Evolutionary conservation across 1,140 invertebrate species (phyloP), one percentile per base, ranked within the genome.

Genomic region (Drosophila virilis): DNA sequence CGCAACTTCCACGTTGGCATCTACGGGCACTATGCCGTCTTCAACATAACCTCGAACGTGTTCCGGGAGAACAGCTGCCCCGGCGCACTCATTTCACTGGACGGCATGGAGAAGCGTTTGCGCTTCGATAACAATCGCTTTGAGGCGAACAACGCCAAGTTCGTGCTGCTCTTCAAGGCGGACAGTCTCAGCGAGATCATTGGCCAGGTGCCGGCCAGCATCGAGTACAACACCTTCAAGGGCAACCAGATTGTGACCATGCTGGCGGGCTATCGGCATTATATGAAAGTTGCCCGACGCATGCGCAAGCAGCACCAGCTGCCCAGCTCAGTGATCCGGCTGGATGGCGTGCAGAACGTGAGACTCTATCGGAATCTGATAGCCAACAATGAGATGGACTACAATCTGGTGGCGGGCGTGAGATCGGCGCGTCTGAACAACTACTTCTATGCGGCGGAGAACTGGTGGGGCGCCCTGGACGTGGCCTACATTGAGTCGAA

Each of bases 31-130:
- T 99, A 97, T 92, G 95, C 98, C 0, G 93, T 94, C 28, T 94
- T 97, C 0, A 97, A 97, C 72, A 95, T 99, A 45, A 96, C 96
- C 0, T 94, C 95, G 62, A 99, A 98, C 91, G 93, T 94, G 8
- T 99, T 99, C 88, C 94, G 95, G 1, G 95, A 97, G 38, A 99
- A 99, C 90, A 93, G 93, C 6, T 99, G 98, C 80, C 95, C 95
- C 61, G 93, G 92, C 8, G 97, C 98, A 0, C 92, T 99, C 12
- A 94, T 99, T 2, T 95, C 96, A 0, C 93, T 99, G 5, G 94
- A 95, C 60, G 99, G 99, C 12, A 99, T 99, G 98, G 99, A 99
- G 92, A 99, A 99, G 93, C 95, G 96, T 80, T 94, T 99, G 93
- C 67, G 95, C 32, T 96, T 99, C 69, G 94, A 96, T 94, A 92